Conservation (phyloP, 2,797 vertebrate genomes). For the Babyrousa celebensis region DNA sequence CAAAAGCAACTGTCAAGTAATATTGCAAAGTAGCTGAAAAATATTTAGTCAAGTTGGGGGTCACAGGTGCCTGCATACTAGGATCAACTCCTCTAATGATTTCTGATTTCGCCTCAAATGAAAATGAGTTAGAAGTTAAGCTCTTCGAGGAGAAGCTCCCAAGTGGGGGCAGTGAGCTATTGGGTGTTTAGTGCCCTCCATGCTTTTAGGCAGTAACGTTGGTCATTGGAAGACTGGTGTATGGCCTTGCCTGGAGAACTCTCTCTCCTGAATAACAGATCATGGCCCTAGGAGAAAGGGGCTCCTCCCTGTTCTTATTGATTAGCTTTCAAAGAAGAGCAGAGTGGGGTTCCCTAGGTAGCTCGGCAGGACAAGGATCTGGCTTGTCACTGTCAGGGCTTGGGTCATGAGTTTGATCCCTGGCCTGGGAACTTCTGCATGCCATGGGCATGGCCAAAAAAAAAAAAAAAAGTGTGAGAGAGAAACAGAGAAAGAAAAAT, state of each 20-base stretch:
- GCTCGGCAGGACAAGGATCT: too few species aligned
- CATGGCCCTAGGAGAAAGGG: slow-evolving; percentile 54
- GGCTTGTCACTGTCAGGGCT: too few species aligned
- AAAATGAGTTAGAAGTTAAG: slow-evolving; percentile 30
- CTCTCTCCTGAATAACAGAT: slow-evolving; percentile 58
- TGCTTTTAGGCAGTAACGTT: not conserved
- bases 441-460: too few species aligned
- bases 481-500: not conserved
- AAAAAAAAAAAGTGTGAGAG: too few species aligned
- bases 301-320: not conserved
- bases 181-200: not conserved
- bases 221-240: not conserved
- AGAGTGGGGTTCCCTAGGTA: not conserved
- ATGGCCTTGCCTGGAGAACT: slow-evolving; percentile 9
- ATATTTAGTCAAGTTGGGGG: slow-evolving; percentile 7
- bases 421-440: too few species aligned
- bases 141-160: slow-evolving; percentile 29
- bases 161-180: not conserved
- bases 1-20: not conserved
- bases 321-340: slow-evolving; percentile 46
- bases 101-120: slow-evolving; percentile 60
- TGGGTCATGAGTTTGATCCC: too few species aligned
- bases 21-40: slow-evolving; percentile 52
- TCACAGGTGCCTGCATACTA: not conserved
- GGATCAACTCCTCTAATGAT: not conserved